Conservation (phyloP, 2,113 vertebrate genomes). For the Felis chaus region DNA sequence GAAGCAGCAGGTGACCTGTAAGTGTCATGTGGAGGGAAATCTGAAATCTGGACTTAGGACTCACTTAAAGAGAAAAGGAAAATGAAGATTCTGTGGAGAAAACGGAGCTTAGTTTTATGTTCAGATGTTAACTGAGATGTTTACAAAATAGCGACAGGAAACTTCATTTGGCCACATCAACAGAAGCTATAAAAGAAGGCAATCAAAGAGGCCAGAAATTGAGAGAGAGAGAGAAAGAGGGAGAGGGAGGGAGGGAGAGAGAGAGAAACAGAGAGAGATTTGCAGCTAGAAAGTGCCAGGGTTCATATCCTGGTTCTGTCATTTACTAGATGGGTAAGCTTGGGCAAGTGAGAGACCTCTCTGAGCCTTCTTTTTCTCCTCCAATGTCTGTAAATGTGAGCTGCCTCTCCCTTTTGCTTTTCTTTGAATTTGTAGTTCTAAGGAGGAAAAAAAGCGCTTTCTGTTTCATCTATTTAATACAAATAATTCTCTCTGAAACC, state of each 20-base stretch:
- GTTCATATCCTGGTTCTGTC: background rate
- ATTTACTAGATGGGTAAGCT: too few relatives aligned
- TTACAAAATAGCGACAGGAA: background rate
- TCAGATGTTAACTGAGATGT: background rate
- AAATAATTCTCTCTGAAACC: background rate
- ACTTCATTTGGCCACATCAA: background rate
- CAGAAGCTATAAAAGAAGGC: background rate
- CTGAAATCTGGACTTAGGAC: background rate
- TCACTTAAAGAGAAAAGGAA: background rate
- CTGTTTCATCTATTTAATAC: background rate
- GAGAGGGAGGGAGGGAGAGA: too few relatives aligned
- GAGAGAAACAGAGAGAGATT: too few relatives aligned
- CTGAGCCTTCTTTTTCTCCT: background rate
- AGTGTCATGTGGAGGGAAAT: background rate
- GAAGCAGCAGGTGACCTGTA: background rate
- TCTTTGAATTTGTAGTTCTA: background rate
- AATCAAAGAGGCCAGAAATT: background rate
- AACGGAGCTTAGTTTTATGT: background rate
- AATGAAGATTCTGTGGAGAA: background rate
- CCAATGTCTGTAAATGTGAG: background rate
- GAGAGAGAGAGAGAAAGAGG: background rate
- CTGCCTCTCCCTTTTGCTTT: background rate
- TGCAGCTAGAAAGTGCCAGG: background rate
- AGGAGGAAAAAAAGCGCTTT: background rate
- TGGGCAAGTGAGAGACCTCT: background rate